Percentiles rank a stretch among this genome's conserved stretches.
phyloP scores from a whole-genome alignment of 2,888 invertebrate species.

The Malacosoma neustria region DNA sequence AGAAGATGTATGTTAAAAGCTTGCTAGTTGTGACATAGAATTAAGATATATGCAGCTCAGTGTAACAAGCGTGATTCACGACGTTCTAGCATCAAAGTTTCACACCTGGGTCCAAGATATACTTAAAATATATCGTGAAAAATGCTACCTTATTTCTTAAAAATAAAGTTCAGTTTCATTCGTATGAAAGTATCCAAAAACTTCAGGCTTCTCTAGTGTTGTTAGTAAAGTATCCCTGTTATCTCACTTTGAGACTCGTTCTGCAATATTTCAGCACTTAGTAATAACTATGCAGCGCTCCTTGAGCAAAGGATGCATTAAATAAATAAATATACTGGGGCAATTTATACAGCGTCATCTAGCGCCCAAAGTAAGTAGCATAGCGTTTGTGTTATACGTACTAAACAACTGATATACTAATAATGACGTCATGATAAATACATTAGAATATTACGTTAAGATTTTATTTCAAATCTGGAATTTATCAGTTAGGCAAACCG shows the following conservation, averaged over 20 bases:
- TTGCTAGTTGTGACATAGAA: too few relatives aligned
- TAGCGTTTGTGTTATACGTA: too few relatives aligned
- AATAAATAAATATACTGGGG: too few relatives aligned
- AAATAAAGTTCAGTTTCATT: slow-evolving; percentile 21
- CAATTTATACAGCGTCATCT: too few relatives aligned
- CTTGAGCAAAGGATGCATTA: slow-evolving; percentile 47
- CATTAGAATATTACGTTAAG: too few relatives aligned
- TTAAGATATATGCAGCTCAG: slow-evolving; percentile 61
- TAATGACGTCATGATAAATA: too few relatives aligned
- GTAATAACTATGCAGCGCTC: slow-evolving; percentile 61
- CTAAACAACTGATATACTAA: too few relatives aligned
- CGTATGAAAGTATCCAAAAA: slow-evolving; percentile 25
- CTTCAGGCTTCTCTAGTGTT: slow-evolving; percentile 32
- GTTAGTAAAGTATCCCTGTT: slow-evolving; percentile 34
- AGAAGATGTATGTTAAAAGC: too few relatives aligned
- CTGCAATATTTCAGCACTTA: slow-evolving; percentile 63
- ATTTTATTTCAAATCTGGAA: too few relatives aligned
- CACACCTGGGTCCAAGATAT: slow-evolving; percentile 59
- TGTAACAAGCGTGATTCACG: slow-evolving; percentile 61
- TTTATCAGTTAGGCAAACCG: too few relatives aligned
- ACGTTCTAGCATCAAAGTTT: slow-evolving; percentile 27
- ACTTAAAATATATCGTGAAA: too few relatives aligned
- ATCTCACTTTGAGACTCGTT: slow-evolving; percentile 35
- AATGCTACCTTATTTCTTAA: slow-evolving; percentile 13
- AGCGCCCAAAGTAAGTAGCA: too few relatives aligned